phyloP scores from a whole-genome alignment of 1,140 invertebrate species.

The Diachasma alloeum region DNA sequence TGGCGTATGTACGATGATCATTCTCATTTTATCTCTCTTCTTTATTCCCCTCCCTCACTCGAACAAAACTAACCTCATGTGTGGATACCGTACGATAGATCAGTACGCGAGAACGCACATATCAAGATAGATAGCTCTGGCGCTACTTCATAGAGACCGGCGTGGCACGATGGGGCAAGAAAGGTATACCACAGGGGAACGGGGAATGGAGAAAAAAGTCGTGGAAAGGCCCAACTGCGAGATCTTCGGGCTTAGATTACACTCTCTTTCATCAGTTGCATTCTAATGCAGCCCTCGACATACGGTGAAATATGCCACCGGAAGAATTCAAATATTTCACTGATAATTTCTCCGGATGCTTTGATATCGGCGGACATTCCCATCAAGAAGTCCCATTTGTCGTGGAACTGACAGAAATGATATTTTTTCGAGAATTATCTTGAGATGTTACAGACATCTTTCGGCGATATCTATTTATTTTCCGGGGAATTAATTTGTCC shows the following conservation, averaged over 20 bases:
- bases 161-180: not conserved
- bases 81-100: not conserved
- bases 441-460: not conserved
- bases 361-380: not conserved
- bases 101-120: conserved; percentile 10
- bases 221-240: not conserved
- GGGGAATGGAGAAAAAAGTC: not conserved
- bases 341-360: not conserved
- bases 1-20: not conserved
- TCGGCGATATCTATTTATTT: too few relatives aligned
- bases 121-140: conserved; percentile 18
- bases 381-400: not conserved
- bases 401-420: not conserved
- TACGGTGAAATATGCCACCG: conserved; percentile 1
- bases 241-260: not conserved
- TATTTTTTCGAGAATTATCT: not conserved
- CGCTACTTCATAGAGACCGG: conserved; percentile 17
- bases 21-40: not conserved
- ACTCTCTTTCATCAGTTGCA: conserved; percentile 2
- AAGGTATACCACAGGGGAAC: not conserved
- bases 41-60: not conserved
- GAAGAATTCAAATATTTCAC: conserved; percentile 1
- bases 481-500: too few relatives aligned
- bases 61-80: not conserved
- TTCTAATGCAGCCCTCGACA: not conserved